Evolutionary conservation across 2,797 vertebrate genomes (phyloP).

Genomic region (Coranthus polyacanthus): DNA sequence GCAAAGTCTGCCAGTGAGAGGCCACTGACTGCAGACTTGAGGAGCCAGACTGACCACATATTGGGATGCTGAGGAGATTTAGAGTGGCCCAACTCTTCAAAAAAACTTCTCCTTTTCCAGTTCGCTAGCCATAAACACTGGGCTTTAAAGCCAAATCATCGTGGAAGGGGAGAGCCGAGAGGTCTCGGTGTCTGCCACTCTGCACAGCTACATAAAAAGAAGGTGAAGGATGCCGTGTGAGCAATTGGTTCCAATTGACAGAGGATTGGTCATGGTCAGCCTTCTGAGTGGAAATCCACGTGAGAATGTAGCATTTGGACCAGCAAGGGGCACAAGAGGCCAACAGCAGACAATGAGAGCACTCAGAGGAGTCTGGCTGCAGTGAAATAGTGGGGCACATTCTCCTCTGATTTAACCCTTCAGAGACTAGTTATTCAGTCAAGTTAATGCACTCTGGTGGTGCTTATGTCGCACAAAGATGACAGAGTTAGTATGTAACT

Average conservation of each 20-base stretch:
- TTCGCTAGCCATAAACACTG: constrained; percentile 79
- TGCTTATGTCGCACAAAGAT: constrained; percentile 17
- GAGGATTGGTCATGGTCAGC: constrained; percentile 86
- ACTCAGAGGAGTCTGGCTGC: constrained; percentile 81
- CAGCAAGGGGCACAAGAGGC: constrained; percentile 81
- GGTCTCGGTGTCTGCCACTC: constrained; percentile 79
- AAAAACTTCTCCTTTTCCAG: constrained; percentile 82
- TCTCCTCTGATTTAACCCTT: constrained; percentile 78
- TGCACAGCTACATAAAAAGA: constrained; percentile 79
- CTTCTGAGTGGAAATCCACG: constrained; percentile 86
- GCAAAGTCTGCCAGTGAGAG: constrained; percentile 72
- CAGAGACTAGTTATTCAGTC: constrained; percentile 50
- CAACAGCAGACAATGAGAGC: constrained; percentile 80
- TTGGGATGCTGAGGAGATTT: constrained; percentile 71
- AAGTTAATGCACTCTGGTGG: constrained; percentile 34
- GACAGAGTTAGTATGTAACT: background rate
- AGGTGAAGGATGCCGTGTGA: constrained; percentile 83
- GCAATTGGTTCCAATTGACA: constrained; percentile 86
- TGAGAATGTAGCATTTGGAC: constrained; percentile 84
- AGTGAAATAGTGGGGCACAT: constrained; percentile 64
- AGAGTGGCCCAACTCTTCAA: constrained; percentile 63
- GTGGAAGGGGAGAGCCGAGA: constrained; percentile 76
- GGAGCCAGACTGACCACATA: constrained; percentile 79
- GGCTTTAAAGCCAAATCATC: constrained; percentile 80
- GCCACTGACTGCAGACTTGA: constrained; percentile 72